Percentiles rank a stretch among this genome's conserved stretches.
Evolutionary conservation across 1,140 invertebrate species (phyloP).

Genomic region (Pseudachorutes palmiensis): DNA sequence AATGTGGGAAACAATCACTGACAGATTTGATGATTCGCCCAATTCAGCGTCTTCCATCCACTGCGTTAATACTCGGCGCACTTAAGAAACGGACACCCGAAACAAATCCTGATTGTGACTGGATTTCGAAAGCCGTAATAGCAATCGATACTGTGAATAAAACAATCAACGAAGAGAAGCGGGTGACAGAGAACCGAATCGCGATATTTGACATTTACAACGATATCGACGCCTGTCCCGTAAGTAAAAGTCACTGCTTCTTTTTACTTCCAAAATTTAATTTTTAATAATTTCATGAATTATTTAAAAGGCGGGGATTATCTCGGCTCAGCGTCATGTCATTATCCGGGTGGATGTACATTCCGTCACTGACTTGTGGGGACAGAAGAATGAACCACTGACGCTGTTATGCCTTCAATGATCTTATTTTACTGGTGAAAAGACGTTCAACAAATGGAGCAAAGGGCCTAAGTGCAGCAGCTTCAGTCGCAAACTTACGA

Average conservation of each 20-base stretch:
- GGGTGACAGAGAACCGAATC: constrained; percentile 86
- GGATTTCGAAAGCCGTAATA: constrained; percentile 73
- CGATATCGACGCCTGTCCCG: constrained; percentile 93
- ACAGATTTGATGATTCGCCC: constrained; percentile 92
- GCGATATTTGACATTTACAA: constrained; percentile 96
- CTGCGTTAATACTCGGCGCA: constrained; percentile 86
- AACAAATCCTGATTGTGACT: constrained; percentile 72
- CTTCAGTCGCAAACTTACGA: constrained; percentile 32
- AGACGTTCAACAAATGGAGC: constrained; percentile 12
- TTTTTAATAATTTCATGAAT: constrained; percentile 10
- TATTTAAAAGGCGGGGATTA: constrained; percentile 75
- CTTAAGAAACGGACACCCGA: constrained; percentile 83
- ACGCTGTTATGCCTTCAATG: constrained; percentile 87
- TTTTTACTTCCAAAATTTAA: constrained; percentile 18
- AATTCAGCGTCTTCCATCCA: constrained; percentile 90
- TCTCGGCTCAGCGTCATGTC: constrained; percentile 84
- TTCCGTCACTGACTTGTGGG: constrained; percentile 75
- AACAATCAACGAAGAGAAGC: constrained; percentile 93
- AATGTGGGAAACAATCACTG: constrained; percentile 89
- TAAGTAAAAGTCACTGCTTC: constrained; percentile 47
- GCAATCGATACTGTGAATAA: constrained; percentile 87
- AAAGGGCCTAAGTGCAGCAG: constrained; percentile 19
- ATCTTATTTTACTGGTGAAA: constrained; percentile 55
- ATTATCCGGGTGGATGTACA: constrained; percentile 78
- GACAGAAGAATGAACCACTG: constrained; percentile 75